phyloP scores from a whole-genome alignment of 2,797 vertebrate genomes.

The Hipposideros larvatus region DNA sequence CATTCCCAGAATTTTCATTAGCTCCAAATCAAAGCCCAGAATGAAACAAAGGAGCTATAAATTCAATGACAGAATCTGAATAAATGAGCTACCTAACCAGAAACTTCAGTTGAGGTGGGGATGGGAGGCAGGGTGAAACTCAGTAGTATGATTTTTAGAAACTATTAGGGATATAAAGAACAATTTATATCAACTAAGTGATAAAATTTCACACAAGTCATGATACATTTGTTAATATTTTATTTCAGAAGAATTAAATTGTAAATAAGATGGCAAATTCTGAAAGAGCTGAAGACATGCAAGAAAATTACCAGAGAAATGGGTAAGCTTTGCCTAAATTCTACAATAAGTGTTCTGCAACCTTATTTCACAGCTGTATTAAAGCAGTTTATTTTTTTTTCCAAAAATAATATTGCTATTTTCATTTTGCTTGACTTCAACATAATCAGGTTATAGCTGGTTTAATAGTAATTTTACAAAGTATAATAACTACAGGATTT shows the following conservation, averaged over 20 bases:
- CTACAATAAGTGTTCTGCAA: background rate
- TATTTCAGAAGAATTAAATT: conserved; percentile 68
- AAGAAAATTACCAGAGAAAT: conserved; percentile 65
- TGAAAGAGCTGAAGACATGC: conserved; percentile 57
- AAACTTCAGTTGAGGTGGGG: background rate
- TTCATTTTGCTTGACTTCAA: conserved; percentile 27
- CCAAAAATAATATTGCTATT: conserved; percentile 15
- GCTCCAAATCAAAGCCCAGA: conserved; percentile 21
- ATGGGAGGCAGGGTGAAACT: background rate
- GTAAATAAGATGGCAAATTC: conserved; percentile 69
- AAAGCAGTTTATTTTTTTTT: background rate
- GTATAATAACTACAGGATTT: background rate
- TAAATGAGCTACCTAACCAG: background rate
- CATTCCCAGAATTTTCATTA: conserved; percentile 33
- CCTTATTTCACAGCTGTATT: conserved; percentile 25
- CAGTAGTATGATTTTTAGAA: conserved; percentile 4
- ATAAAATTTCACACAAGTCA: background rate
- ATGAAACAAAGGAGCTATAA: conserved; percentile 27
- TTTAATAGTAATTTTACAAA: conserved; percentile 10
- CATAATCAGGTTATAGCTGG: background rate
- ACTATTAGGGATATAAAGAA: background rate
- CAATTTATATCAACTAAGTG: background rate
- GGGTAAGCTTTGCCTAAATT: conserved; percentile 52
- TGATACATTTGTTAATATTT: conserved; percentile 30
- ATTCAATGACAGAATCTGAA: conserved; percentile 20